Conservation (phyloP, 2,888 invertebrate species). For the Argyresthia goedartella region DNA sequence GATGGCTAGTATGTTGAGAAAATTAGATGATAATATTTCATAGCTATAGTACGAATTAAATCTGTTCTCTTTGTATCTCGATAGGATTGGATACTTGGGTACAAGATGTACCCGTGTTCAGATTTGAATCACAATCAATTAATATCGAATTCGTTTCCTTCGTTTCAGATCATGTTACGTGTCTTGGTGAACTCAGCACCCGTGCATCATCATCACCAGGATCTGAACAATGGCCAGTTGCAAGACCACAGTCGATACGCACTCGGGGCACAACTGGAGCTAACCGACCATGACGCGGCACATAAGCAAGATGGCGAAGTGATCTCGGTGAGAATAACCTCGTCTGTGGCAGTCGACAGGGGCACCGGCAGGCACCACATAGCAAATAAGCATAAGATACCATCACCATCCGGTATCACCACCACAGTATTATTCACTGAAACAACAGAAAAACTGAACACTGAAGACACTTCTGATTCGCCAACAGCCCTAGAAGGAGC, state of each 20-base stretch:
- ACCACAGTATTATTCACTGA: not conserved
- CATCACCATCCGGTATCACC: not conserved
- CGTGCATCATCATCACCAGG: conserved; percentile 12
- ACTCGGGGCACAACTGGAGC: not conserved
- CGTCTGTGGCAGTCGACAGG: conserved; percentile 70
- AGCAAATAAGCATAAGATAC: not conserved
- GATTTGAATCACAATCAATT: too few species aligned
- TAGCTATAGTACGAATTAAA: too few species aligned
- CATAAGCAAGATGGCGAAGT: conserved; percentile 45
- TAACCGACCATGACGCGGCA: conserved; percentile 1
- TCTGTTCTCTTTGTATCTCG: too few species aligned
- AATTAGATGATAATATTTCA: too few species aligned
- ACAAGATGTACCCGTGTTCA: too few species aligned
- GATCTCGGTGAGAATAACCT: conserved; percentile 70
- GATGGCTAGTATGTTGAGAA: too few species aligned
- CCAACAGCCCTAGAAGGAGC: conserved; percentile 55
- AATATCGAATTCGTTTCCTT: not conserved
- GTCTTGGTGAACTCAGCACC: conserved; percentile 35
- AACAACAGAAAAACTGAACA: not conserved
- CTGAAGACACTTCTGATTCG: conserved; percentile 18
- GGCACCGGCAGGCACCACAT: conserved; percentile 22
- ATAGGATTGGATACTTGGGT: too few species aligned
- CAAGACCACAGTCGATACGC: not conserved
- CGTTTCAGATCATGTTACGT: conserved; percentile 41
- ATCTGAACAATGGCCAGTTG: not conserved